Percentiles rank a stretch among this genome's conserved stretches.
Evolutionary conservation across 2,888 invertebrate genomes (phyloP).

Genomic region (Chrysolina haemoptera): DNA sequence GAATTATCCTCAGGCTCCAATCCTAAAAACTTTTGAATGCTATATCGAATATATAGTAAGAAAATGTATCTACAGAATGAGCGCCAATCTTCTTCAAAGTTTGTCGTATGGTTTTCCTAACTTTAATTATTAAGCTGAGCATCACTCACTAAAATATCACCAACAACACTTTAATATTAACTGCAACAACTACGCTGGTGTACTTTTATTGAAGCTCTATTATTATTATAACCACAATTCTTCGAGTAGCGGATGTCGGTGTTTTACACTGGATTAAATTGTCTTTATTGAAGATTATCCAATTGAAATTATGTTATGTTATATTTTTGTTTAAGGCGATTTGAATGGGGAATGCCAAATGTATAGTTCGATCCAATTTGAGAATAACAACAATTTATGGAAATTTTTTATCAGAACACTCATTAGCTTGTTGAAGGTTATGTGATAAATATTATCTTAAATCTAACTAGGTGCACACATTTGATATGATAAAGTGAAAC

Average conservation of each 20-base stretch:
- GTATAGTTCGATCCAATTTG: neutral
- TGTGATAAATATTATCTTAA: neutral
- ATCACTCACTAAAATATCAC: slow-evolving; percentile 1
- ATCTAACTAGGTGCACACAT: no score
- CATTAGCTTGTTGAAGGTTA: neutral
- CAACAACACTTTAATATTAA: neutral
- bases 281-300: slow-evolving; percentile 4
- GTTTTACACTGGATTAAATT: slow-evolving; percentile 9
- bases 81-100: slow-evolving; percentile 36
- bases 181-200: neutral
- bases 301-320: slow-evolving; percentile 16
- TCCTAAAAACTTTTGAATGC: slow-evolving; percentile 34
- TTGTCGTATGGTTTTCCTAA: slow-evolving; percentile 34
- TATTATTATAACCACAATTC: neutral
- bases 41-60: slow-evolving; percentile 42
- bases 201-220: slow-evolving; percentile 1
- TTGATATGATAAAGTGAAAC: no score
- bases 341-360: neutral
- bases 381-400: slow-evolving; percentile 1
- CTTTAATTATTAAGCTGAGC: slow-evolving; percentile 32
- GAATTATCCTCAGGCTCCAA: neutral
- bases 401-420: neutral
- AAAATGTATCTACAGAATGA: slow-evolving; percentile 28
- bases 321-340: neutral
- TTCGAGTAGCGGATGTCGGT: slow-evolving; percentile 1